phyloP scores from a whole-genome alignment of 1,140 invertebrate species.

The Pachyrhynchus sulphureomaculatus region DNA sequence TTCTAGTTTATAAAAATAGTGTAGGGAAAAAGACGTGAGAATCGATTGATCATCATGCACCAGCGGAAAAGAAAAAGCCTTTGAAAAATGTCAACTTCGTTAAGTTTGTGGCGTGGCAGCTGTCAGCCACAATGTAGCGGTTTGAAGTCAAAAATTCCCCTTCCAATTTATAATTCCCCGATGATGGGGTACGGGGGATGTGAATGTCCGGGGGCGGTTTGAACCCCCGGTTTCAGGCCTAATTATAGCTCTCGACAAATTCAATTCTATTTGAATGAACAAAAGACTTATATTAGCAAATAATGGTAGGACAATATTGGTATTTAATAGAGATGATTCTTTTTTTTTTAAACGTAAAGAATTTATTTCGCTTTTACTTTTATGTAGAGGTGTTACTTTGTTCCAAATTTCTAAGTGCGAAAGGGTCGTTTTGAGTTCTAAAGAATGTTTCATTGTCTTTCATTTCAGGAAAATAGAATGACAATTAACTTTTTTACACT shows the following conservation, averaged over 20 bases:
- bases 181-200: slow-evolving; percentile 25
- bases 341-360: no score
- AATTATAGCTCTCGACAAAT: slow-evolving; percentile 33
- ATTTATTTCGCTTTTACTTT: no score
- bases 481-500: no score
- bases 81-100: slow-evolving; percentile 39
- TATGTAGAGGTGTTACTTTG: no score
- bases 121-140: slow-evolving; percentile 49
- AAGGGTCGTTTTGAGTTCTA: no score
- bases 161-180: slow-evolving; percentile 45
- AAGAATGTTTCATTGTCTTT: no score
- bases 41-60: neutral
- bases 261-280: slow-evolving; percentile 25
- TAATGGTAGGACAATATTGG: no score
- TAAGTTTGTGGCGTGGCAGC: slow-evolving; percentile 37
- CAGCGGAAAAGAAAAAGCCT: neutral
- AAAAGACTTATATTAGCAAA: neutral
- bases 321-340: no score
- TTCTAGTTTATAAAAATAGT: no score
- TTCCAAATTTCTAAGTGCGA: no score
- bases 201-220: slow-evolving; percentile 16
- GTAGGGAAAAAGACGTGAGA: neutral
- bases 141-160: slow-evolving; percentile 47
- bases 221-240: slow-evolving; percentile 17
- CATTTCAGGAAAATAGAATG: no score